These are phyloP conservation scores for Nomada lathburiana DNA, from an alignment of 2,888 invertebrate genomes.

Conservation along the genomic window DNA sequence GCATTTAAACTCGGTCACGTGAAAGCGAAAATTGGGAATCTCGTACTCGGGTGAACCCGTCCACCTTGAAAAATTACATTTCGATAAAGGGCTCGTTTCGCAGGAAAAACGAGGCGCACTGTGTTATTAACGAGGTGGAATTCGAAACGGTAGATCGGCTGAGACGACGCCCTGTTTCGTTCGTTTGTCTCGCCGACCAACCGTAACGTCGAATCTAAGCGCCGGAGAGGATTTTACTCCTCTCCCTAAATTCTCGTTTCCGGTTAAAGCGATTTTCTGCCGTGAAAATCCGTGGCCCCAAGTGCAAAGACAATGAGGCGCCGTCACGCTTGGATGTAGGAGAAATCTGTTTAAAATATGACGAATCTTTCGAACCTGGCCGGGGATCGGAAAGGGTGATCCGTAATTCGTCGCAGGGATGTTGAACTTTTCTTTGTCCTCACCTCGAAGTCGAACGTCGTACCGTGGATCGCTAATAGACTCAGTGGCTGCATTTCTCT, in stretches of 20 bases:
- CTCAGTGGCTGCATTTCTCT: not conserved
- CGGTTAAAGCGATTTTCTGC: constrained; percentile 8
- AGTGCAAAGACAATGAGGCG: constrained; percentile 36
- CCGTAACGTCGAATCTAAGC: not conserved
- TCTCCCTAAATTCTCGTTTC: constrained; percentile 5
- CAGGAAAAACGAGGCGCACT: not conserved
- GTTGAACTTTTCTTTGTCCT: constrained; percentile 12
- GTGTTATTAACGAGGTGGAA: constrained; percentile 26
- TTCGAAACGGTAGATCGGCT: constrained; percentile 32
- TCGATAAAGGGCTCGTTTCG: not conserved
- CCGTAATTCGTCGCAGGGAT: not conserved
- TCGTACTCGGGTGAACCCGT: constrained; percentile 1
- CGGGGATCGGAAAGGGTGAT: constrained; percentile 3
- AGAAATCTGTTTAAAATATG: constrained; percentile 5
- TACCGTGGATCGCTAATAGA: not conserved
- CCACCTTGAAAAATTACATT: not conserved
- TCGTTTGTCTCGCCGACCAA: constrained; percentile 36
- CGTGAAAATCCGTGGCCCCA: constrained; percentile 1
- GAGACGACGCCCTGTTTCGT: constrained; percentile 12
- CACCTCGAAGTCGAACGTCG: not conserved
- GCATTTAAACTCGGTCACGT: constrained; percentile 45
- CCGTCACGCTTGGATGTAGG: constrained; percentile 40
- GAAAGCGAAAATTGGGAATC: constrained; percentile 46
- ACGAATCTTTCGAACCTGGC: not conserved
- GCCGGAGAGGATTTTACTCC: constrained; percentile 11